Evolutionary conservation across 2,797 vertebrate genomes (phyloP).

Genomic region (Malacoraja senta): DNA sequence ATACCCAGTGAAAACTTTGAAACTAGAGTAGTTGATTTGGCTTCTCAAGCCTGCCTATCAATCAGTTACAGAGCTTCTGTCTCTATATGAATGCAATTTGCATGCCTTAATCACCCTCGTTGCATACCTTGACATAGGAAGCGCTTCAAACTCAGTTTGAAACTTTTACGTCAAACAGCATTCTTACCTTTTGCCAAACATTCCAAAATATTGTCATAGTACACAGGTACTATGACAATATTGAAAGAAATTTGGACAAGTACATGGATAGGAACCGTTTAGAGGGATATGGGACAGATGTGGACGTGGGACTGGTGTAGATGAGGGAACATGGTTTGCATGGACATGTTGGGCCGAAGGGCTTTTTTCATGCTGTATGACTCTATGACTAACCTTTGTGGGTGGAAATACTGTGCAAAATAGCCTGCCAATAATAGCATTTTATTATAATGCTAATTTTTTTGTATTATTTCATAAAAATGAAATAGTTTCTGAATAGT

Average conservation of each 20-base stretch:
- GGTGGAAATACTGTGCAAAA: neutral
- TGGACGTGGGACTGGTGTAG: too few species aligned
- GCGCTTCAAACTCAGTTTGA: neutral
- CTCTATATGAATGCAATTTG: neutral
- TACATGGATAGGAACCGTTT: too few species aligned
- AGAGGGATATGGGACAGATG: too few species aligned
- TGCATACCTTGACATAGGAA: neutral
- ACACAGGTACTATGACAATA: too few species aligned
- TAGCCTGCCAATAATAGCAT: neutral
- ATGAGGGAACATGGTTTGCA: too few species aligned
- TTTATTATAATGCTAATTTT: neutral
- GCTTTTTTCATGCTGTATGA: too few species aligned
- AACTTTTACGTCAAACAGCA: neutral
- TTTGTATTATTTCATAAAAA: neutral
- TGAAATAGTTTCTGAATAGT: neutral
- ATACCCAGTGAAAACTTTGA: neutral
- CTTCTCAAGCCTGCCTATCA: neutral
- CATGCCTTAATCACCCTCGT: neutral
- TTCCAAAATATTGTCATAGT: too few species aligned
- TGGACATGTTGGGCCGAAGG: too few species aligned
- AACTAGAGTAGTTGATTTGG: neutral
- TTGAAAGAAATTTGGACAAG: too few species aligned
- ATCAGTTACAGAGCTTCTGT: neutral
- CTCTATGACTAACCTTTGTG: neutral
- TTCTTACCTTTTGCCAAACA: neutral